Evolutionary conservation across 2,888 invertebrate species (phyloP), one percentile per base, ranked within the genome.

Genomic region (Trissolcus japonicus): DNA sequence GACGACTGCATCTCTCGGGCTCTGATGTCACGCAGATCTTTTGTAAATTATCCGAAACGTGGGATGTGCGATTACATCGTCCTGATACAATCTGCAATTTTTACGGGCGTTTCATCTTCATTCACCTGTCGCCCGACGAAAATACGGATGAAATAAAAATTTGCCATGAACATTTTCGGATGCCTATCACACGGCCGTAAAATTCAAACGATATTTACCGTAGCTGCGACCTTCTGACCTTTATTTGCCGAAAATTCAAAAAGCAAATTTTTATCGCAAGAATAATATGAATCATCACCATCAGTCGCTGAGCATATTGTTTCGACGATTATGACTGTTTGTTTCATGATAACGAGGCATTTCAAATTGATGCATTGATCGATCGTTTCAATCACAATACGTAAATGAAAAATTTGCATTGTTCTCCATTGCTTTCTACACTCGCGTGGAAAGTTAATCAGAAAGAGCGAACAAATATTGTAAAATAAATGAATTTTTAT

Each of bases 221-320:
- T 63, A 40, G 41, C 14, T 14, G 54, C 72, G 77, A 77, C 77
- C 77, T 53, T 79, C 29, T 79, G 59, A 77, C 79, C 79, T 79
- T 76, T 65, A 79, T 77, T 71, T 71, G 53, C 71, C 74, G 53
- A 71, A 74, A 69, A 19, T 46, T 63, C 66, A 48, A 55, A 50
- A 48, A 69, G 56, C 16, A 46, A 46, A 9, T 46, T 46, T n/a
- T 46, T 14, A 46, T 46, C 16, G 46, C 43, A 3, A 16, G 14
- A 46, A 16, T 14, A 16, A 46, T 16, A 46, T 9, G 2, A 35
- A 35, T 35, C 9, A 35, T 6, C 9, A 46, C 14, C 19, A 1
- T 2, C 1, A 2, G 2, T 14, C 16, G 46, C 43, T 43, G 3
- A 43, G 6, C 56, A 57, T 69, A 43, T 57, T 21, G 48, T 40